Evolutionary conservation across 2,888 invertebrate species (phyloP).

Genomic region (Hyppa rectilinea): DNA sequence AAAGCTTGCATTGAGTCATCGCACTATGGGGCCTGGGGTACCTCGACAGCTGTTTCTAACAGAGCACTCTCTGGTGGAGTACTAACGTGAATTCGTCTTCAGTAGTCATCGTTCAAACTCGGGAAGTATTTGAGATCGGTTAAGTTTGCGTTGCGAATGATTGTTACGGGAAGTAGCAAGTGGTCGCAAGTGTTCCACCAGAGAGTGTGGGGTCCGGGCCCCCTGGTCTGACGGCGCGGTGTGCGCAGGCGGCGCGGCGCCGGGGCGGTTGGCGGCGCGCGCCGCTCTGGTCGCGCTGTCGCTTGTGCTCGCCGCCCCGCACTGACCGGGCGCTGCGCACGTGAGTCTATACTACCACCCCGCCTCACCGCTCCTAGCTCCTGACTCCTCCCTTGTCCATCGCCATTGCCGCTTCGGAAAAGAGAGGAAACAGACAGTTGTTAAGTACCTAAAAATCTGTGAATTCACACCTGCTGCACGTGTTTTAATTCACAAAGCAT

Average conservation of each 20-base stretch:
- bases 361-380: slow-evolving; percentile 52
- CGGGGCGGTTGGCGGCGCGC: slow-evolving; percentile 81
- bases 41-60: slow-evolving; percentile 68
- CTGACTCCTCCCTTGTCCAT: slow-evolving; percentile 61
- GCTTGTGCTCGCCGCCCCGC: slow-evolving; percentile 86
- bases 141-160: slow-evolving; percentile 12
- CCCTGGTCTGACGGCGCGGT: slow-evolving; percentile 70
- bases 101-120: not conserved
- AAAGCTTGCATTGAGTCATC: slow-evolving; percentile 91
- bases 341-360: slow-evolving; percentile 79
- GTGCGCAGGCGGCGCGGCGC: slow-evolving; percentile 87
- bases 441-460: not conserved
- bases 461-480: not conserved
- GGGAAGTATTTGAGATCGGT: not conserved
- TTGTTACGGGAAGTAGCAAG: slow-evolving; percentile 1
- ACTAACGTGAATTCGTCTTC: slow-evolving; percentile 10
- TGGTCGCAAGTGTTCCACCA: slow-evolving; percentile 49
- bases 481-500: not conserved
- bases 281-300: slow-evolving; percentile 83
- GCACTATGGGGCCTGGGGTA: slow-evolving; percentile 87
- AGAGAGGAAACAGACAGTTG: slow-evolving; percentile 50
- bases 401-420: slow-evolving; percentile 55
- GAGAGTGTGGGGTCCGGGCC: slow-evolving; percentile 53
- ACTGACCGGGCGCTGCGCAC: slow-evolving; percentile 88
- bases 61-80: slow-evolving; percentile 72